Percentiles rank a stretch among this genome's conserved stretches.
phyloP scores from a whole-genome alignment of 2,888 invertebrate genomes.

The Andrena haemorrhoa region DNA sequence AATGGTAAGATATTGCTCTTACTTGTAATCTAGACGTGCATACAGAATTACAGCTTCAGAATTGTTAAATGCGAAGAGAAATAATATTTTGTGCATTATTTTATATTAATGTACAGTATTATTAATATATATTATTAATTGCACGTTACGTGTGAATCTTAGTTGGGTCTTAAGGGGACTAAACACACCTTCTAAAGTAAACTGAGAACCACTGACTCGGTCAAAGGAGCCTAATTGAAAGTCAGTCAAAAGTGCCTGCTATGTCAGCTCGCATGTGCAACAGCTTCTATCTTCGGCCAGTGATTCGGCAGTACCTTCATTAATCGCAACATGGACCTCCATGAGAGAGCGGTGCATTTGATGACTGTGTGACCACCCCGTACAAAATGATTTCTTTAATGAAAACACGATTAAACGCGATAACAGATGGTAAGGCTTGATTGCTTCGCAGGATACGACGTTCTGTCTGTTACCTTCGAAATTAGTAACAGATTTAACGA shows the following conservation, averaged over 20 bases:
- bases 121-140: no score
- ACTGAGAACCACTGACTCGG: conserved; percentile 65
- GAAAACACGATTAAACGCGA: conserved; percentile 75
- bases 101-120: no score
- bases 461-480: conserved; percentile 12
- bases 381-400: conserved; percentile 73
- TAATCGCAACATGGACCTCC: conserved; percentile 77
- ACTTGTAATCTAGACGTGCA: no score
- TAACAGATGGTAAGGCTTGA: conserved; percentile 66
- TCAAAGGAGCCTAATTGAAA: conserved; percentile 72
- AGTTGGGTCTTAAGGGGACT: no score
- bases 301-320: conserved; percentile 77
- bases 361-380: conserved; percentile 70
- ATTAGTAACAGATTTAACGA: conserved; percentile 20
- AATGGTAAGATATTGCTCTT: no score
- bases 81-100: background rate
- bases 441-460: conserved; percentile 40
- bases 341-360: conserved; percentile 69
- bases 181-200: background rate
- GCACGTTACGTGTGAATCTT: no score
- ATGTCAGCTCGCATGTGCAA: conserved; percentile 58
- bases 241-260: conserved; percentile 68
- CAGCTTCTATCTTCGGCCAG: conserved; percentile 70
- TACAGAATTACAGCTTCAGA: no score
- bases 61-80: no score